phyloP scores from a whole-genome alignment of 2,797 vertebrate species.

The Danio albolineatus region DNA sequence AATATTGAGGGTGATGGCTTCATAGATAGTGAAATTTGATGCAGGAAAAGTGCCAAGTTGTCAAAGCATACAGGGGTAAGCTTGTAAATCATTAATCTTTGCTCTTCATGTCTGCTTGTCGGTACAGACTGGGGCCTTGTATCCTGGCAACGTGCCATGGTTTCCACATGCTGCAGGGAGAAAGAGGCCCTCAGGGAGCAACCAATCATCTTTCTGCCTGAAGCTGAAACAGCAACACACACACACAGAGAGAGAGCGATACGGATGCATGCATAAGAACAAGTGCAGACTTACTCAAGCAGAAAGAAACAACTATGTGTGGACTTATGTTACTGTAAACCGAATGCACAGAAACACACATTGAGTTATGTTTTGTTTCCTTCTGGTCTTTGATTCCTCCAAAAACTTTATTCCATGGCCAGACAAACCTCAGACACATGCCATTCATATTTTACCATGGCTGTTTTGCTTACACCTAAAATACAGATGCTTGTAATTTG shows the following conservation, averaged over 20 bases:
- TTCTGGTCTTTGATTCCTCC: constrained; percentile 27
- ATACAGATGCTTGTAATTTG: background rate
- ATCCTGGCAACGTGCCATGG: constrained; percentile 88
- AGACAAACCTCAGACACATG: background rate
- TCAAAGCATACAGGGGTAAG: constrained; percentile 86
- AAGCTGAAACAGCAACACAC: constrained; percentile 65
- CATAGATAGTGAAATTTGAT: constrained; percentile 85
- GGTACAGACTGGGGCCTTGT: constrained; percentile 88
- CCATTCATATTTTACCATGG: constrained; percentile 45
- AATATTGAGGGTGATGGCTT: constrained; percentile 79
- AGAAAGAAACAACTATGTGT: constrained; percentile 57
- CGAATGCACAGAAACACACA: constrained; percentile 48
- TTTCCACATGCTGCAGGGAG: constrained; percentile 87
- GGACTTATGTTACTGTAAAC: constrained; percentile 51
- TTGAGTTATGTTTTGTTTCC: constrained; percentile 57
- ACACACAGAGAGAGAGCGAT: constrained; percentile 24
- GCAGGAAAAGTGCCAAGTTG: constrained; percentile 87
- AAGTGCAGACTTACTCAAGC: constrained; percentile 39
- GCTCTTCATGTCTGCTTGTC: constrained; percentile 91
- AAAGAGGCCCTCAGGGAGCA: constrained; percentile 84
- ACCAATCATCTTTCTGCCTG: constrained; percentile 84
- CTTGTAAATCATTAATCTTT: constrained; percentile 92
- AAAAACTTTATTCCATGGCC: constrained; percentile 56
- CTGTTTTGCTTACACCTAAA: constrained; percentile 16
- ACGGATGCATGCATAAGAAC: constrained; percentile 32